These are phyloP conservation scores for Clarias fuscus DNA, from an alignment of 2,797 vertebrate species.

Conservation along the genomic window DNA sequence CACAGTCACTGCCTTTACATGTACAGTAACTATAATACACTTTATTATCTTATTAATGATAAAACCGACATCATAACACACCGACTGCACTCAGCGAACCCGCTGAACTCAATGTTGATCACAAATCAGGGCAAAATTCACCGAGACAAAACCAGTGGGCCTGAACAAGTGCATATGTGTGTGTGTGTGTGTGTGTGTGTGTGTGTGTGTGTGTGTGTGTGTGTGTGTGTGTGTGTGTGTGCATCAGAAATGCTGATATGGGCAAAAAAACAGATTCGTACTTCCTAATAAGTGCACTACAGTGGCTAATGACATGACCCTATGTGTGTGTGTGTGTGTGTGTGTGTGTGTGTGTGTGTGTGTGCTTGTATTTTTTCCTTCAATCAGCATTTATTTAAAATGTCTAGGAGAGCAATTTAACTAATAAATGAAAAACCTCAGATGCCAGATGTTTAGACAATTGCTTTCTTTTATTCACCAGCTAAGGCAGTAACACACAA, in stretches of 20 bases:
- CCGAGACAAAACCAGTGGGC: neutral
- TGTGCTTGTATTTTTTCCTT: neutral
- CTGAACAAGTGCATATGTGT: neutral
- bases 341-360: conserved; percentile 5
- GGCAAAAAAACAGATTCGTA: neutral
- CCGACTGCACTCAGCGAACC: neutral
- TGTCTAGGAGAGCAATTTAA: neutral
- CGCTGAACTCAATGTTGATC: neutral
- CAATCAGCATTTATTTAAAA: neutral
- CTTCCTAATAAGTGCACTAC: neutral
- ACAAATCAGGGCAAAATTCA: neutral
- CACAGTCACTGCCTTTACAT: neutral
- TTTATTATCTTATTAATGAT: neutral
- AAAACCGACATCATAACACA: neutral
- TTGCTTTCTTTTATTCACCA: too few relatives aligned
- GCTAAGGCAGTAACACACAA: neutral
- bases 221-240: neutral
- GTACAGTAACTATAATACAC: neutral
- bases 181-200: neutral
- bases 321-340: neutral
- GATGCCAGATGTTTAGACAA: neutral
- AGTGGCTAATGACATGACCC: neutral
- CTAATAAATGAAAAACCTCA: neutral
- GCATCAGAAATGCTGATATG: neutral
- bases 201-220: neutral